Base-by-base conservation (phyloP, 2,113 vertebrate genomes). In the Mustela nigripes region DNA sequence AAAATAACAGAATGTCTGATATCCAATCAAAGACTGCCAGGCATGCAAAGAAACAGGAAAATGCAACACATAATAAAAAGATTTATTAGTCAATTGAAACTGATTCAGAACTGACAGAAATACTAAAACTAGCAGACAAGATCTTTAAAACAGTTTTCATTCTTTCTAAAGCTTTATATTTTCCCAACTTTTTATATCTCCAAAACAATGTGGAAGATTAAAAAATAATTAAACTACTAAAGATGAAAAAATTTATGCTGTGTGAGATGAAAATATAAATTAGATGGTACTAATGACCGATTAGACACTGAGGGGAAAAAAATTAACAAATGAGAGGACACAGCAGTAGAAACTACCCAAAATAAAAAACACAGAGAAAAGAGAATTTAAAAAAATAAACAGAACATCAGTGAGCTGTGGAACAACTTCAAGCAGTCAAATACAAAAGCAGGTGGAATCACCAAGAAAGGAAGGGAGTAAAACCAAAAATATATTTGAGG, bases 141-240 rank as follows among this genome's bases (percentile, higher is more conserved):
- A 19, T 84, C 22, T 95, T 91, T 84, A 76, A 63, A 95, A 84
- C 39, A 74, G 19, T 39, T 89, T 63, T 82, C 50, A 58, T 39
- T 53, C 56, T 80, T 92, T 71, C 50, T 33, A 36, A 65, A 85
- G 74, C 42, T 31, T 48, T 78, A 15, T 45, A 78, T 31, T 28
- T 76, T 78, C 74, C 74, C 42, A 78, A 78, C 19, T 81, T 81
- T 36, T 58, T 58, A 36, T 36, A 36, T 36, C 33, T 56, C 50
- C 19, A 81, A 56, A 81, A 16, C 31, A 31, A 39, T 16, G 12
- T 39, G 9, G 36, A 71, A 94, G 31, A 60, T 60, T 26, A 24
- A 89, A 76, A 91, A 76, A 91, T 39, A 85, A 28, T 76, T 21
- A 63, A 91, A 67, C 24, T 53, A 74, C 48, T 11, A 21, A 26